Percentiles rank a stretch among this genome's conserved stretches.
These are phyloP conservation scores for Lonchura striata DNA, from an alignment of 2,113 vertebrate species.

Conservation along the genomic window DNA sequence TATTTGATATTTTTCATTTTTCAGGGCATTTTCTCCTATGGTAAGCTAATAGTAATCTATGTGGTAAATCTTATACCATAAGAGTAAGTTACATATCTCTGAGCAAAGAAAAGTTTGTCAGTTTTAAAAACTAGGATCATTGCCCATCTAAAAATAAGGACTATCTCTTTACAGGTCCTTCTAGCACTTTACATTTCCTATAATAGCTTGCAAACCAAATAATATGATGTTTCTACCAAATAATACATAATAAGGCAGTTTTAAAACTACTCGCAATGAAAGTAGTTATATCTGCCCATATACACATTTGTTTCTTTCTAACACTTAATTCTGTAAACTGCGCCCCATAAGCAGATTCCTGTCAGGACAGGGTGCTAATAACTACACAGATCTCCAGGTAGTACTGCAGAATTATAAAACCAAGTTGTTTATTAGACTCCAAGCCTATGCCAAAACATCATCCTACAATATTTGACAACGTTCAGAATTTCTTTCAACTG, in stretches of 20 bases:
- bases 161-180: not conserved
- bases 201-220: not conserved
- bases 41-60: not conserved
- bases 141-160: not conserved
- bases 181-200: not conserved
- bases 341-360: not conserved
- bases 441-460: not conserved
- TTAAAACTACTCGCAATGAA: not conserved
- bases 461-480: not conserved
- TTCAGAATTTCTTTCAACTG: not conserved
- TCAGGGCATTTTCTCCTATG: not conserved
- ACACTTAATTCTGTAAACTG: not conserved
- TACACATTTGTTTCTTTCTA: not conserved
- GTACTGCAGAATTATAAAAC: not conserved
- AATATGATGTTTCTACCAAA: not conserved
- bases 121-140: not conserved
- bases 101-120: not conserved
- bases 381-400: not conserved
- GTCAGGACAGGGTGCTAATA: not conserved
- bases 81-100: not conserved
- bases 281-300: not conserved
- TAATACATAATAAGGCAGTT: not conserved
- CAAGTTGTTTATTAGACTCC: not conserved
- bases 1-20: not conserved
- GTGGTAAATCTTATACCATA: not conserved